Percentiles rank a stretch among this genome's conserved stretches.
Conservation (phyloP, 2,888 invertebrate species). For the Zhengitettix transpicula region DNA sequence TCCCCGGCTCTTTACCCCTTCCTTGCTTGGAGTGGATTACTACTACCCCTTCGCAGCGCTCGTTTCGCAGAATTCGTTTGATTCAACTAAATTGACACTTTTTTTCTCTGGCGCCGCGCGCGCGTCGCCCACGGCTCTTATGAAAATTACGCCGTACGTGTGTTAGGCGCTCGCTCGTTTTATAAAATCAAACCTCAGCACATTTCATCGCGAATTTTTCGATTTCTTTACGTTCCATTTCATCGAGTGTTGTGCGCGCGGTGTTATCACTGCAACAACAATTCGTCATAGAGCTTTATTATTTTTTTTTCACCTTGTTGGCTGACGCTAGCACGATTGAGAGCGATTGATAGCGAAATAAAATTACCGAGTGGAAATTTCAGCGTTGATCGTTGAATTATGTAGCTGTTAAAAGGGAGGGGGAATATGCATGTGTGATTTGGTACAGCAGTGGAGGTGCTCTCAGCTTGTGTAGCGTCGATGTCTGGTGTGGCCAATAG, state of each 20-base stretch:
- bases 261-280: neutral
- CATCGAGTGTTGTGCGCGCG: neutral
- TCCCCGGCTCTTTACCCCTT: neutral
- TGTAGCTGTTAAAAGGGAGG: neutral
- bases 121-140: neutral
- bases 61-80: neutral
- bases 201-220: slow-evolving; percentile 6
- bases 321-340: slow-evolving; percentile 1
- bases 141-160: neutral
- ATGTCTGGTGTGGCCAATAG: too few relatives aligned
- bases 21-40: neutral
- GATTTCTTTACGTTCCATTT: slow-evolving; percentile 10
- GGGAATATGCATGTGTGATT: too few relatives aligned
- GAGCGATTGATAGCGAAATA: slow-evolving; percentile 11
- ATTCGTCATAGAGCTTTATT: neutral
- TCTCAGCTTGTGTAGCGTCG: too few relatives aligned
- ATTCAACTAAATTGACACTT: neutral
- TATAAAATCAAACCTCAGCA: slow-evolving; percentile 7
- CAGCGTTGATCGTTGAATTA: slow-evolving; percentile 7
- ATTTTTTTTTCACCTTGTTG: slow-evolving; percentile 8
- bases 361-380: slow-evolving; percentile 10
- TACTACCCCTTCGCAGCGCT: too few relatives aligned
- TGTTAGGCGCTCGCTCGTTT: neutral
- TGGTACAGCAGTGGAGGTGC: too few relatives aligned
- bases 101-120: neutral